These are phyloP conservation scores for Pagrus major DNA, from an alignment of 2,113 vertebrate species.

Conservation along the genomic window DNA sequence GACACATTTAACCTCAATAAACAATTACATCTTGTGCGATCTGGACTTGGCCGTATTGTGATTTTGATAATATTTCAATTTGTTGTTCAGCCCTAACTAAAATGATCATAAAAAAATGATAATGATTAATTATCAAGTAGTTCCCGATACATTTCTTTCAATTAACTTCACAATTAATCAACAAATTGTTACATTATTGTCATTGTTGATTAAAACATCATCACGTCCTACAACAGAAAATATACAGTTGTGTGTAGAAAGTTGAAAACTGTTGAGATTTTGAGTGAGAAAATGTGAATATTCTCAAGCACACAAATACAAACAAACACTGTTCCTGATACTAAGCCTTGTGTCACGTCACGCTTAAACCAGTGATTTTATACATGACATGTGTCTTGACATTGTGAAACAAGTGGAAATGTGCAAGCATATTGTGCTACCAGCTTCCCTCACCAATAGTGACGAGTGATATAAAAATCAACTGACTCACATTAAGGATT, in stretches of 20 bases:
- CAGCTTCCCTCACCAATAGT: slow-evolving; percentile 57
- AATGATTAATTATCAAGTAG: too few species aligned
- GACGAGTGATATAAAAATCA: slow-evolving; percentile 26
- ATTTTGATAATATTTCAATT: too few species aligned
- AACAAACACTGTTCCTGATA: neutral
- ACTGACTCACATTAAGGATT: slow-evolving; percentile 59
- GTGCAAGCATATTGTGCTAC: slow-evolving; percentile 29
- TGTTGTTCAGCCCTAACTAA: too few species aligned
- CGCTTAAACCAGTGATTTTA: neutral
- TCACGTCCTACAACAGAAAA: neutral
- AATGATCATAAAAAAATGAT: too few species aligned
- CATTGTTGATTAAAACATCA: neutral
- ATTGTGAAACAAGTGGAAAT: neutral
- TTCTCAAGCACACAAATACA: slow-evolving; percentile 3
- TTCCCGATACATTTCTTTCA: too few species aligned
- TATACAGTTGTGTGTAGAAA: neutral
- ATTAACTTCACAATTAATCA: neutral
- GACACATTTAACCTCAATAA: too few species aligned
- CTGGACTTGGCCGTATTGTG: too few species aligned
- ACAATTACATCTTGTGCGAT: too few species aligned
- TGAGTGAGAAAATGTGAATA: neutral
- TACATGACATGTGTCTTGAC: neutral
- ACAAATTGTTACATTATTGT: too few species aligned
- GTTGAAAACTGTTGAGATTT: neutral
- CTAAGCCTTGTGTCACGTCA: neutral